Base-by-base conservation (phyloP, 2,888 invertebrate species). In the Drosophila multiciliata region DNA sequence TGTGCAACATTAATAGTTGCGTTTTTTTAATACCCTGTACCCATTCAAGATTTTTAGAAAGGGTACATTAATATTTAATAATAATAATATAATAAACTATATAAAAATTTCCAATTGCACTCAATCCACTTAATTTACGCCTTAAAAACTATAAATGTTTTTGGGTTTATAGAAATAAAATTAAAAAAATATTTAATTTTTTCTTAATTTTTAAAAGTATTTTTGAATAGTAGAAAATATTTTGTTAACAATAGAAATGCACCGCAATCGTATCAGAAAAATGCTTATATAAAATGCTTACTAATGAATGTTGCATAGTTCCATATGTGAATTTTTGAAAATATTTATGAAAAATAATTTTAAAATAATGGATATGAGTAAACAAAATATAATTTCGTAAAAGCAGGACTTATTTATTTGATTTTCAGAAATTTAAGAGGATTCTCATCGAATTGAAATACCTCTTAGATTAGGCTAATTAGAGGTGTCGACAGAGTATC, bases 1-100 rank as follows among this genome's bases (percentile, higher is more conserved):
- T 82, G 67, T 85, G 90, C 88, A 82, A 79, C 90, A 83, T 90
- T 83, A 84, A 89, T 84, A 84, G 84, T 89, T 84, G 87, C 87
- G 82, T 84, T 87, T 75, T 71, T 89, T 57, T 3, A 50, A 45
- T 50, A 29, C 50, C 42, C n/a, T 42, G 15, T 57, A 20, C 40
- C 20, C 20, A 40, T n/a, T 42, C 1, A 15, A 32, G 9, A 20
- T 40, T 2, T 20, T 12, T 9, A 1, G 5, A 9, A 5, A 49
- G 50, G 50, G 29, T 29, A 29, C n/a, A n/a, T 11, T 26, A 9
- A 49, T 5, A 17, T 17, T 26, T 5, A 1, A n/a, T n/a, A n/a
- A n/a, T n/a, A n/a, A n/a, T n/a, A n/a, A n/a, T 2, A 3, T 45
- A 45, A 7, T 20, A 7, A 15, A 3, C 20, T 7, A 1, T 20